A percentile compares a stretch with the other conserved stretches of the same genome.
phyloP scores from a whole-genome alignment of 2,888 invertebrate species.

The Caenorhabditis sp. region DNA sequence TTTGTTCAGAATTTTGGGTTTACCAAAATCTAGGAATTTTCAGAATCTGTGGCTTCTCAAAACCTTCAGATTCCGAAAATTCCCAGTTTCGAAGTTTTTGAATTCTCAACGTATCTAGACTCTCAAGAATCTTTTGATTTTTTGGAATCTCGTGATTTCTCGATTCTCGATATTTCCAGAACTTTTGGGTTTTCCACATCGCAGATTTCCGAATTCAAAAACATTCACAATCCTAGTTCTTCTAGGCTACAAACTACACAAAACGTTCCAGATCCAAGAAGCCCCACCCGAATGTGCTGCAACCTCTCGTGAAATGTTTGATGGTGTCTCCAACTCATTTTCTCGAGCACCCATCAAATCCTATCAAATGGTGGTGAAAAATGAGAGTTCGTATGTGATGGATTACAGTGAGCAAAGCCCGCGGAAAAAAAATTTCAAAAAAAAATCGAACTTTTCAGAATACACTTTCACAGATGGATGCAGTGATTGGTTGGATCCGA shows the following conservation, averaged over 20 bases:
- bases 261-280: neutral
- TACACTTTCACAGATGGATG: neutral
- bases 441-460: neutral
- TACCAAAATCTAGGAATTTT: no score
- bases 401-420: neutral
- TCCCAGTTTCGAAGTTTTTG: no score
- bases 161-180: no score
- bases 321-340: neutral
- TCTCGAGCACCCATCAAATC: neutral
- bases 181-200: no score
- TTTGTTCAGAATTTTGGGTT: neutral
- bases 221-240: neutral
- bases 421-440: neutral
- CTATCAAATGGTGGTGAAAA: neutral
- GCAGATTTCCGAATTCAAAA: neutral
- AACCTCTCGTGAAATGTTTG: neutral
- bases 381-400: neutral
- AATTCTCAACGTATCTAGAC: no score
- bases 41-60: no score
- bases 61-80: no score
- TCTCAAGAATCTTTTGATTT: no score
- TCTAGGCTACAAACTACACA: slow-evolving; percentile 14
- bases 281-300: neutral
- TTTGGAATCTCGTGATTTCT: neutral
- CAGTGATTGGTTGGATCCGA: neutral